Evolutionary conservation across 2,113 vertebrate genomes (phyloP).

Genomic region (Pithys albifrons): DNA sequence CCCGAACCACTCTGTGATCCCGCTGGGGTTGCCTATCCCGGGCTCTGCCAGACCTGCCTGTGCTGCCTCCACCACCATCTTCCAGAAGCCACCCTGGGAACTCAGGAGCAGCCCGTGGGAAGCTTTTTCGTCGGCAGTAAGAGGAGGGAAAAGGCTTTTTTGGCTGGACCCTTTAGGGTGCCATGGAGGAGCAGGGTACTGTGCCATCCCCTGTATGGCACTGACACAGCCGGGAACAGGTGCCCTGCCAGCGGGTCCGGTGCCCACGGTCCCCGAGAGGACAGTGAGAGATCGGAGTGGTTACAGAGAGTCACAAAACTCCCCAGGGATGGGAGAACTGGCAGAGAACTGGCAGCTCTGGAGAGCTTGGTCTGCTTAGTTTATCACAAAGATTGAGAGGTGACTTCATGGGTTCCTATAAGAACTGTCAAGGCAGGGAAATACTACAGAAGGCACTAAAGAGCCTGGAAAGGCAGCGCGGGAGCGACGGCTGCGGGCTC

Average conservation of each 20-base stretch:
- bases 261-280: background rate
- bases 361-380: background rate
- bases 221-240: background rate
- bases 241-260: accelerated
- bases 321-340: background rate
- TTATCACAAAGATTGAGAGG: conserved; percentile 14
- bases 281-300: background rate
- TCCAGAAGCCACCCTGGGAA: background rate
- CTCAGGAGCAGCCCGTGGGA: background rate
- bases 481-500: background rate
- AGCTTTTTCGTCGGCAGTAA: background rate
- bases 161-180: background rate
- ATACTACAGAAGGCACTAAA: background rate
- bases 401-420: background rate
- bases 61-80: background rate
- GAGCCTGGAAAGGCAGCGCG: background rate
- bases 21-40: accelerated
- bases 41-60: background rate
- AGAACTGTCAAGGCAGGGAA: conserved; percentile 18
- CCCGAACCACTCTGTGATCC: background rate
- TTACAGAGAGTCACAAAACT: background rate
- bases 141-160: background rate
- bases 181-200: accelerated
- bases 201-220: accelerated
- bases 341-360: background rate